These are phyloP conservation scores for Agrochola macilenta DNA, from an alignment of 2,888 invertebrate species.

Conservation along the genomic window DNA sequence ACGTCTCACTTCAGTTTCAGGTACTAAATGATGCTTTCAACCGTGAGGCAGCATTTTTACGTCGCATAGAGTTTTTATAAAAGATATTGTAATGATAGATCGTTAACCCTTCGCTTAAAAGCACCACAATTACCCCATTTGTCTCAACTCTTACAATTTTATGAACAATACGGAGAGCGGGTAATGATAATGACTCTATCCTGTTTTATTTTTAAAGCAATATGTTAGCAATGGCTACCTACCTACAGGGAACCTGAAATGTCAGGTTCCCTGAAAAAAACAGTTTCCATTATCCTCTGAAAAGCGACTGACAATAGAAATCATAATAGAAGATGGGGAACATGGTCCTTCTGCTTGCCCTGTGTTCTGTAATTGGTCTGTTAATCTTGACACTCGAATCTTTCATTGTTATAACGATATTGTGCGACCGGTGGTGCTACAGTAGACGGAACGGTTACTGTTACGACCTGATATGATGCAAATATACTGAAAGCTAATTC, in stretches of 20 bases:
- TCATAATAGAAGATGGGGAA: not conserved
- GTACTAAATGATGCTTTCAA: not conserved
- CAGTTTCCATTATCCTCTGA: not conserved
- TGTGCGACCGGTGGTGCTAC: not conserved
- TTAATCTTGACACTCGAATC: constrained; percentile 12
- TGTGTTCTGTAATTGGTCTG: constrained; percentile 7
- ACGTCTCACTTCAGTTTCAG: not conserved
- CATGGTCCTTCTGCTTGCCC: not conserved
- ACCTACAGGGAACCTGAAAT: too few species aligned
- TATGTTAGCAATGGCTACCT: too few species aligned
- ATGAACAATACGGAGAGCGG: constrained; percentile 31
- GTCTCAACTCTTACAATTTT: constrained; percentile 44
- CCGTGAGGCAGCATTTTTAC: not conserved
- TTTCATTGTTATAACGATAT: constrained; percentile 6
- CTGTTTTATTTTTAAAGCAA: constrained; percentile 39
- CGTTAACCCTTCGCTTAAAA: constrained; percentile 41
- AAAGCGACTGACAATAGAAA: constrained; percentile 2
- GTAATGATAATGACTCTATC: constrained; percentile 52
- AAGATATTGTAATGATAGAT: constrained; percentile 18
- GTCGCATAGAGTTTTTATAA: constrained; percentile 2
- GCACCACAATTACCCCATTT: constrained; percentile 46
- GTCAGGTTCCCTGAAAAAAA: not conserved
- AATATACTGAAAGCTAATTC: constrained; percentile 25
- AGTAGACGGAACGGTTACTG: not conserved
- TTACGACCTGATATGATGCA: not conserved